phyloP scores from a whole-genome alignment of 2,888 invertebrate genomes.

The Stegophylla sp. region DNA sequence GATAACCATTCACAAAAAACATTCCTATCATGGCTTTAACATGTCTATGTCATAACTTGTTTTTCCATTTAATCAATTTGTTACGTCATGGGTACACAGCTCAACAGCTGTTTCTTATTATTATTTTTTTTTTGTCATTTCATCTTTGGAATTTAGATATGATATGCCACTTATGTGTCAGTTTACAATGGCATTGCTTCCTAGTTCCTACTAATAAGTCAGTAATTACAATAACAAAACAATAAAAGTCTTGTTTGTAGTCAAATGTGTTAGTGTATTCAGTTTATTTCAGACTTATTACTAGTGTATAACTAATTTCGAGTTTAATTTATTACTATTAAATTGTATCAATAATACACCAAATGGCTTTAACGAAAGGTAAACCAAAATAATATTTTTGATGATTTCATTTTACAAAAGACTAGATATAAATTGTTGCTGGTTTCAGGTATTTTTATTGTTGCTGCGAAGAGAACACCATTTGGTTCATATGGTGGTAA shows the following conservation, averaged over 20 bases:
- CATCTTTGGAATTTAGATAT: neutral
- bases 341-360: neutral
- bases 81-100: neutral
- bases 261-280: too few relatives aligned
- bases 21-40: too few relatives aligned
- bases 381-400: neutral
- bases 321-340: constrained; percentile 15
- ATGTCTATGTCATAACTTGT: too few relatives aligned
- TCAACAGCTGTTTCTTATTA: neutral
- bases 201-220: too few relatives aligned
- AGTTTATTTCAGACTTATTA: too few relatives aligned
- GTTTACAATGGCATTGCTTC: neutral
- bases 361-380: constrained; percentile 59
- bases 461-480: constrained; percentile 94
- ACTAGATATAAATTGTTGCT: neutral
- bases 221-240: neutral
- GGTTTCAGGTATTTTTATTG: constrained; percentile 81
- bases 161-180: neutral
- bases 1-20: too few relatives aligned
- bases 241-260: neutral
- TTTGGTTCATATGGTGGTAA: constrained; percentile 94
- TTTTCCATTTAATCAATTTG: too few relatives aligned
- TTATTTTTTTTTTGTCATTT: neutral
- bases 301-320: neutral
- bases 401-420: neutral